Percentiles rank a stretch among this genome's conserved stretches.
phyloP scores from a whole-genome alignment of 2,797 vertebrate species.

The Crocodylus rhombifer region DNA sequence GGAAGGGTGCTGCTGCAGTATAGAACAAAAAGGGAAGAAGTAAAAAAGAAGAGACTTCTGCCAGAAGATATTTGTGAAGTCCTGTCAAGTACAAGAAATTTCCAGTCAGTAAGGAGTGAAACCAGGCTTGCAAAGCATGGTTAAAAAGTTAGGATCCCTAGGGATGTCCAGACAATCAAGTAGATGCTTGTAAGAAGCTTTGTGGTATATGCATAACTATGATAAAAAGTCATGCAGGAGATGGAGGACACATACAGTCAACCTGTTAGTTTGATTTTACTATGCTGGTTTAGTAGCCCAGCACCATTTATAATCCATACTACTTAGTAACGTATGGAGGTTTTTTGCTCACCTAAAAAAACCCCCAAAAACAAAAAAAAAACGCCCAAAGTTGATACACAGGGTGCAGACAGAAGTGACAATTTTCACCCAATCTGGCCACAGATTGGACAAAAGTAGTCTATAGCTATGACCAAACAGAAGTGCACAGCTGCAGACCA shows the following conservation, averaged over 20 bases:
- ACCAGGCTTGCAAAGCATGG: rapidly evolving
- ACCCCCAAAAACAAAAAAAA: not conserved
- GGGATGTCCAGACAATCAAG: not conserved
- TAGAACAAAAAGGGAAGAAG: not conserved
- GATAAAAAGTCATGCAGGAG: not conserved
- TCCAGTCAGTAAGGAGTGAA: not conserved
- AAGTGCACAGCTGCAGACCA: too few species aligned
- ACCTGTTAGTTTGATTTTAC: not conserved
- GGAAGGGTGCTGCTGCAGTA: not conserved
- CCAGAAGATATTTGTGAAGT: rapidly evolving
- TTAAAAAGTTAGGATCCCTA: not conserved
- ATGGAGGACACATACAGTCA: not conserved
- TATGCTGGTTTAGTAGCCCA: rapidly evolving
- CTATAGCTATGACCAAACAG: too few species aligned
- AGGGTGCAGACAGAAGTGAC: too few species aligned
- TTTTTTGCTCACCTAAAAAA: not conserved
- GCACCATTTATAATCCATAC: not conserved
- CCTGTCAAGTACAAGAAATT: not conserved
- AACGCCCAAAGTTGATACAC: too few species aligned
- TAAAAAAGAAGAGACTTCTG: not conserved
- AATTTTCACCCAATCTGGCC: too few species aligned
- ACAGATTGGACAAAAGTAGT: too few species aligned
- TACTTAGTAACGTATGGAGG: rapidly evolving
- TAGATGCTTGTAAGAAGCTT: not conserved
- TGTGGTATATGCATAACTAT: not conserved